Evolutionary conservation across 2,113 vertebrate genomes (phyloP).

Genomic region (Fulmarus glacialis): DNA sequence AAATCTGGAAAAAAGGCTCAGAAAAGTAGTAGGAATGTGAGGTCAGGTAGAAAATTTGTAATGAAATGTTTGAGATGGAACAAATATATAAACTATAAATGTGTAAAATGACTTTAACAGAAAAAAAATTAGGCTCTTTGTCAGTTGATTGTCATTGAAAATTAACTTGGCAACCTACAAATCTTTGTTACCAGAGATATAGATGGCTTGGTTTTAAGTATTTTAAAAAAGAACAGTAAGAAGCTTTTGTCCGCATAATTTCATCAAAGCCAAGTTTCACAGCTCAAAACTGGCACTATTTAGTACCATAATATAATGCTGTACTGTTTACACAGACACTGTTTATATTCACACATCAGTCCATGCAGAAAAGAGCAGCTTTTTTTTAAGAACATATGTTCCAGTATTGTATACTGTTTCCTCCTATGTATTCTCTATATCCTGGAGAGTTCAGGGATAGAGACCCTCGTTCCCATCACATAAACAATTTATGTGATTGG

Average conservation of each 20-base stretch:
- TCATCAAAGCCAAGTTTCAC: background rate
- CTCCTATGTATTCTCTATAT: background rate
- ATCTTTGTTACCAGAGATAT: background rate
- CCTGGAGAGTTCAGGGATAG: background rate
- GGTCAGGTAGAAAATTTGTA: background rate
- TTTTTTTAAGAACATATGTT: background rate
- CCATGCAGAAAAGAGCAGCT: background rate
- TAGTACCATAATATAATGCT: background rate
- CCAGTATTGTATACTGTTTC: background rate
- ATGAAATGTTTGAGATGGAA: background rate
- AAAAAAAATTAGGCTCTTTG: background rate
- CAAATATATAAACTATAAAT: background rate
- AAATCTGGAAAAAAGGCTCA: background rate
- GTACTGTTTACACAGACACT: background rate
- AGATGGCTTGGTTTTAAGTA: background rate
- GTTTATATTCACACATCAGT: background rate
- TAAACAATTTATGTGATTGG: slow-evolving; percentile 57
- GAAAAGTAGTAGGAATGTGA: background rate
- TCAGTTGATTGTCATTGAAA: background rate
- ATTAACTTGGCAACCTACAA: background rate
- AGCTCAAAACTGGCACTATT: background rate
- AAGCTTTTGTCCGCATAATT: background rate
- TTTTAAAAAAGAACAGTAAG: background rate
- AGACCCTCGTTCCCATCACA: background rate
- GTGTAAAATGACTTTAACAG: background rate